Evolutionary conservation across 2,113 vertebrate genomes (phyloP).

Genomic region (Bostrychus sinensis): DNA sequence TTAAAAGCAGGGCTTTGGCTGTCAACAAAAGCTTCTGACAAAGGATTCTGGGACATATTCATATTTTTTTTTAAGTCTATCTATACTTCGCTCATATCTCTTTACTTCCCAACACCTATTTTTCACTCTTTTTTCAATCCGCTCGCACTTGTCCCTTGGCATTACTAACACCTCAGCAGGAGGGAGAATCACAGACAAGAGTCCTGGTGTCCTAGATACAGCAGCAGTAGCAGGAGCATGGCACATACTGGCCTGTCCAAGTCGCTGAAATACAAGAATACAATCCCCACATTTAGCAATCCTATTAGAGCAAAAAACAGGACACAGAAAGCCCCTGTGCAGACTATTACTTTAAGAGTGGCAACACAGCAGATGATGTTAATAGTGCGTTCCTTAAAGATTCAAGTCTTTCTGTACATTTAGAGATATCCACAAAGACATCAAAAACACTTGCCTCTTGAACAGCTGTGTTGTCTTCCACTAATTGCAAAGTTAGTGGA

Average conservation of each 20-base stretch:
- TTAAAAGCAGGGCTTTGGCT: conserved; percentile 59
- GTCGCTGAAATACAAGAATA: conserved; percentile 34
- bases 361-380: conserved; percentile 10
- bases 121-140: conserved; percentile 67
- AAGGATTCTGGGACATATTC: conserved; percentile 63
- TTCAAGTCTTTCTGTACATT: conserved; percentile 28
- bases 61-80: conserved; percentile 55
- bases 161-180: conserved; percentile 70
- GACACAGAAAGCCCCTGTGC: conserved; percentile 10
- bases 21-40: conserved; percentile 57
- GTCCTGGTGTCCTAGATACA: conserved; percentile 74
- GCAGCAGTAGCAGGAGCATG: conserved; percentile 54
- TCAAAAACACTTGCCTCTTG: background rate
- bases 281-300: conserved; percentile 32
- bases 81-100: conserved; percentile 44
- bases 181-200: conserved; percentile 70
- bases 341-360: conserved; percentile 20
- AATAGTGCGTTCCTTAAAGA: background rate
- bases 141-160: conserved; percentile 66
- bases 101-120: conserved; percentile 59
- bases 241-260: conserved; percentile 56
- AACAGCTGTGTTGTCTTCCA: conserved; percentile 7
- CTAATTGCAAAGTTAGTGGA: conserved; percentile 15
- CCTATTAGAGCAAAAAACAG: conserved; percentile 43
- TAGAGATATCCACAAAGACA: conserved; percentile 33